Conservation (phyloP, 2,797 vertebrate species). For the Sebastes miniatus region DNA sequence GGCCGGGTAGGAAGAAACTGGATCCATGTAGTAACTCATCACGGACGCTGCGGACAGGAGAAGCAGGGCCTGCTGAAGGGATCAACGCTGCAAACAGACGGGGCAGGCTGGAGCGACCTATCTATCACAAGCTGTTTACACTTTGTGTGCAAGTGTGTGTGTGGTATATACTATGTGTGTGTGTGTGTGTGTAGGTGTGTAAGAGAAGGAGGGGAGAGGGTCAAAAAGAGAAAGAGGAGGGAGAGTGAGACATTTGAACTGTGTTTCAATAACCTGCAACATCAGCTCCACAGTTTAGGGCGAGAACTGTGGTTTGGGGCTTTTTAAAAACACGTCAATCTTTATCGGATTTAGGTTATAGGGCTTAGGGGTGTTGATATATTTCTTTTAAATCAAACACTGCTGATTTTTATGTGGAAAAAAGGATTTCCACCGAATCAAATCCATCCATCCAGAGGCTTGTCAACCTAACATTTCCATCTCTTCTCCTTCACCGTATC, state of each 20-base stretch:
- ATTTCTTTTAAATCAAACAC: background rate
- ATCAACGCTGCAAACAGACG: slow-evolving; percentile 71
- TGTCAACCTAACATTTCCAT: slow-evolving; percentile 39
- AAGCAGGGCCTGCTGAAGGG: slow-evolving; percentile 76
- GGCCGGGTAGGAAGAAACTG: slow-evolving; percentile 80
- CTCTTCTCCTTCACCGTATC: slow-evolving; percentile 20
- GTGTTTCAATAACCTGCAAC: slow-evolving; percentile 13
- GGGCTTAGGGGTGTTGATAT: background rate
- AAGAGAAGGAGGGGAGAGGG: background rate
- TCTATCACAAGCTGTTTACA: slow-evolving; percentile 79
- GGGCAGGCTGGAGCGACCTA: slow-evolving; percentile 56
- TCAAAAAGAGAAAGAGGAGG: background rate
- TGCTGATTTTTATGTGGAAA: background rate
- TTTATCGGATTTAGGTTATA: background rate
- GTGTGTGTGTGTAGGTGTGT: slow-evolving; percentile 9
- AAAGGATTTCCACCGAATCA: background rate
- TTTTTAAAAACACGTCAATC: background rate
- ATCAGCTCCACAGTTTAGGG: background rate
- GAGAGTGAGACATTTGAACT: slow-evolving; percentile 23
- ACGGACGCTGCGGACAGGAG: slow-evolving; percentile 65
- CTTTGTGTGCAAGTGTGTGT: slow-evolving; percentile 40
- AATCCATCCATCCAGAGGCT: slow-evolving; percentile 19
- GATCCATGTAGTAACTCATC: slow-evolving; percentile 96
- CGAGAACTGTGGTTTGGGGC: background rate
- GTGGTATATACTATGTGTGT: slow-evolving; percentile 7